Percentiles rank a stretch among this genome's conserved stretches.
phyloP scores from a whole-genome alignment of 2,113 vertebrate genomes.

The Poecile atricapillus region DNA sequence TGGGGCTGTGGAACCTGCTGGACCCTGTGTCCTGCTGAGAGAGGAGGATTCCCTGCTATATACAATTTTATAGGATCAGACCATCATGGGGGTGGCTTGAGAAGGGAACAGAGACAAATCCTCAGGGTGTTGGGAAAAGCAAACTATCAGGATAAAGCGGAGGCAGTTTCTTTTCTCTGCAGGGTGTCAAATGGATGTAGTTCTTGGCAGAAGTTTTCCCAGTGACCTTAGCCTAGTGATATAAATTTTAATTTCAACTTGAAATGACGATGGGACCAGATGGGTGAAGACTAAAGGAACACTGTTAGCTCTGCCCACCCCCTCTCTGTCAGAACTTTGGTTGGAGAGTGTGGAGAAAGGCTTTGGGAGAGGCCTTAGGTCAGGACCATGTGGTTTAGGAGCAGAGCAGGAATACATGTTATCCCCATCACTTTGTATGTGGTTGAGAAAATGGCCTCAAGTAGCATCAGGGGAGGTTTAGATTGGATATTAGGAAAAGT shows the following conservation, averaged over 20 bases:
- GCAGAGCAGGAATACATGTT: not conserved
- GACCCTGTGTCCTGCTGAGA: not conserved
- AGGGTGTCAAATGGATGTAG: not conserved
- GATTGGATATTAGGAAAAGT: not conserved
- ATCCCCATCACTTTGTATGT: not conserved
- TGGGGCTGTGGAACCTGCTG: not conserved
- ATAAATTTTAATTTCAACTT: conserved; percentile 39
- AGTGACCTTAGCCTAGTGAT: conserved; percentile 27
- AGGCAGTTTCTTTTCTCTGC: conserved; percentile 23
- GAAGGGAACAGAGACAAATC: not conserved
- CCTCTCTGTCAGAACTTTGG: not conserved
- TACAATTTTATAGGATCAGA: not conserved
- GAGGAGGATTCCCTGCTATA: not conserved
- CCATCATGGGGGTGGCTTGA: not conserved
- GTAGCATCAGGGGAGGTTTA: not conserved
- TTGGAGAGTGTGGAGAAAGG: not conserved
- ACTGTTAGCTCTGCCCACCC: not conserved
- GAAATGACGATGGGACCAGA: not conserved
- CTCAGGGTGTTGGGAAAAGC: not conserved
- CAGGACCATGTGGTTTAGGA: not conserved
- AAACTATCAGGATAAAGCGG: not conserved
- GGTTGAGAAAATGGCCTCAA: not conserved
- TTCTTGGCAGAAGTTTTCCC: conserved; percentile 16
- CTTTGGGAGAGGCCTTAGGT: not conserved
- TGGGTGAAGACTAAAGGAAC: not conserved